phyloP scores from a whole-genome alignment of 2,888 invertebrate genomes.

The Mesoligia furuncula region DNA sequence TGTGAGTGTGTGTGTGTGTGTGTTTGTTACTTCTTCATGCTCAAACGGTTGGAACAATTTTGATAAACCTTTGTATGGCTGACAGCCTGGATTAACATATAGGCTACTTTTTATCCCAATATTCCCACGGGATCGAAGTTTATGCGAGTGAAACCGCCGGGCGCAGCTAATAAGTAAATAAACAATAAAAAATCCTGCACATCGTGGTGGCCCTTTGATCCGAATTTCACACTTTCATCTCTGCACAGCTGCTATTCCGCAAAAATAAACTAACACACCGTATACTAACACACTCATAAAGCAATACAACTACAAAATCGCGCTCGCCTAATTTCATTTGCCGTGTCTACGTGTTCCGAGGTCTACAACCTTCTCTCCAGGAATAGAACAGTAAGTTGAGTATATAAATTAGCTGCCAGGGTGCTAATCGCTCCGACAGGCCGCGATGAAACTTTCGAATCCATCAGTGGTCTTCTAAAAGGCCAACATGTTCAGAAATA shows the following conservation, averaged over 20 bases:
- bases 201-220: background rate
- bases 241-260: background rate
- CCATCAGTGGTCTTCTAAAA: constrained; percentile 87
- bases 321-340: constrained; percentile 58
- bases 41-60: too few relatives aligned
- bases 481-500: constrained; percentile 85
- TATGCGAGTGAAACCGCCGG: too few relatives aligned
- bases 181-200: background rate
- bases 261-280: constrained; percentile 5
- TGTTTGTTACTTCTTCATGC: too few relatives aligned
- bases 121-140: too few relatives aligned
- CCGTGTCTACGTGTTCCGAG: constrained; percentile 73
- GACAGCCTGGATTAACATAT: too few relatives aligned
- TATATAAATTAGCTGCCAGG: constrained; percentile 90
- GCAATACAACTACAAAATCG: constrained; percentile 31
- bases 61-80: too few relatives aligned
- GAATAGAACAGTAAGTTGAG: constrained; percentile 90
- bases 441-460: constrained; percentile 89
- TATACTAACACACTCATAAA: background rate
- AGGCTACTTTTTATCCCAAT: too few relatives aligned
- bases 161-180: too few relatives aligned
- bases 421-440: constrained; percentile 89
- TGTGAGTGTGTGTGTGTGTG: too few relatives aligned
- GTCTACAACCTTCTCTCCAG: constrained; percentile 78
- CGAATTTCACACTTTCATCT: background rate